Base-by-base conservation (phyloP, 2,113 vertebrate species). In the Choloepus hoffmanni region DNA sequence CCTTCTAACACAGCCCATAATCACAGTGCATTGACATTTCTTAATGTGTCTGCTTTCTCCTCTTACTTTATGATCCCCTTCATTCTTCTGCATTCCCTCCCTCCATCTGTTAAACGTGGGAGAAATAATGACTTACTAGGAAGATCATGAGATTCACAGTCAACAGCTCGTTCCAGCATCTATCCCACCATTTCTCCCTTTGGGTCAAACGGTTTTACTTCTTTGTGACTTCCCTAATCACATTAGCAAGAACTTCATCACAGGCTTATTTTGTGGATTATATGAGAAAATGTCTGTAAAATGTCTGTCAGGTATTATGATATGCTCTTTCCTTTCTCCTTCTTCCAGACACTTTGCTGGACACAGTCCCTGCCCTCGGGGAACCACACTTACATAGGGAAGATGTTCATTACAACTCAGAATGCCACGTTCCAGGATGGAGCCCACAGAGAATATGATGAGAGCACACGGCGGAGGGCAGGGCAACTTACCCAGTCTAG, bases 391-490 rank as follows among this genome's bases (percentile, higher is more conserved):
- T 77, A 60, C 50, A 3, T 60, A 30, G 19, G 2, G 33, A 65
- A 82, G 26, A 72, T 1, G 14, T 18, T 4, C 11, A 10, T 24
- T 28, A 7, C 2, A 0, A 8, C 21, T 72, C 86, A 45, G 62
- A 40, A 12, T 1, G 43, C 19, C 19, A 19, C 11, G 15, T 33
- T 36, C 33, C 6, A 24, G 60, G 53, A 53, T 0, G 1, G 5
- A 28, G 7, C 5, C 2, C 0, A 7, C 33, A 28, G 79, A 48
- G 21, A 30, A 63, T 14, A 8, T 7, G 18, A 6, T 1, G 6
- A 48, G 45, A 73, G 26, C 23, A 24, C 4, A 0, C 1, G 2
- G 0, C 12, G 2, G 1, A 11, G 1, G 1, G 12, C n/a, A 24
- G 16, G 76, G 33, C 65, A 23, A 33, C 58, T 4, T 11, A 53